Conservation (phyloP, 2,797 vertebrate species). For the Anas acuta region DNA sequence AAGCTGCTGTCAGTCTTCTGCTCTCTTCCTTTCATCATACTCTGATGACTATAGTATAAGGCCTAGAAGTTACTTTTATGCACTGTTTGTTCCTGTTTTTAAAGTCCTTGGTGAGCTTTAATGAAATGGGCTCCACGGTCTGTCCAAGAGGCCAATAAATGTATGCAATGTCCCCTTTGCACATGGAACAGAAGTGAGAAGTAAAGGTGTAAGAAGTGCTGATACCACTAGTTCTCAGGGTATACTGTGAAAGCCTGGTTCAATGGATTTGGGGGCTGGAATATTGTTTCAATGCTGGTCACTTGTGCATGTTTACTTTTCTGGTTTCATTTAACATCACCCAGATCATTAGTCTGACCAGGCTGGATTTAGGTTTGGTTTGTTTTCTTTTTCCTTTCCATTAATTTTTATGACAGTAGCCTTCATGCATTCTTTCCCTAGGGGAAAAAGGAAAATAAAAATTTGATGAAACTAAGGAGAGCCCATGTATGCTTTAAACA, state of each 20-base stretch:
- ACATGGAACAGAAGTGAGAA: neutral
- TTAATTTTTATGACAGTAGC: conserved; percentile 65
- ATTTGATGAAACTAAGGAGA: conserved; percentile 13
- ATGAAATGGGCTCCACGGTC: neutral
- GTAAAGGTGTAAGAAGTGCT: neutral
- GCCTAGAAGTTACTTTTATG: neutral
- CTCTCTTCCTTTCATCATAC: neutral
- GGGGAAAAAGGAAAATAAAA: conserved; percentile 48
- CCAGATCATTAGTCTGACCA: conserved; percentile 42
- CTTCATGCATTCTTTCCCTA: conserved; percentile 31
- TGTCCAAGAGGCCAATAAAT: neutral
- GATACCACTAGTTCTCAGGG: neutral
- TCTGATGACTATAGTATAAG: neutral
- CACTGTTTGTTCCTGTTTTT: neutral
- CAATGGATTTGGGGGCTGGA: neutral
- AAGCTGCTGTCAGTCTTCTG: neutral
- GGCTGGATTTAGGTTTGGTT: conserved; percentile 28
- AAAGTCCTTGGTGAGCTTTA: neutral
- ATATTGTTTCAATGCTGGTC: neutral
- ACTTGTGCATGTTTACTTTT: neutral
- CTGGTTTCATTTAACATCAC: conserved; percentile 37
- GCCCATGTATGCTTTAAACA: neutral
- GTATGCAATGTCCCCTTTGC: neutral
- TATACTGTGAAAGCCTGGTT: neutral
- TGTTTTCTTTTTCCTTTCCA: conserved; percentile 60